phyloP scores from a whole-genome alignment of 2,888 invertebrate genomes.

The Oligia strigilis region DNA sequence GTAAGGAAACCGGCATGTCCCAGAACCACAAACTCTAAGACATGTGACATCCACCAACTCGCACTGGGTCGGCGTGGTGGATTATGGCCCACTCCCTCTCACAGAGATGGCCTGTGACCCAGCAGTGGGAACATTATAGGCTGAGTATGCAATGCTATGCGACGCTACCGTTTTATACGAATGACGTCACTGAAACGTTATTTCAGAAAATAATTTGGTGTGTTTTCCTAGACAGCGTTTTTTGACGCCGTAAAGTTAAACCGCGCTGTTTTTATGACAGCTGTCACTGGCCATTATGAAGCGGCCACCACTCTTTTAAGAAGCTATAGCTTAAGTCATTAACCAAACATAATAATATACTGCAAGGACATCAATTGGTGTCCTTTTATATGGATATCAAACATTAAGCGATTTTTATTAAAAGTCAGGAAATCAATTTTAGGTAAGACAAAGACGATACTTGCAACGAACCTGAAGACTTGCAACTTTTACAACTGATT shows the following conservation, averaged over 20 bases:
- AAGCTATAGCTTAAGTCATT: background rate
- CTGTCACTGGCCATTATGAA: background rate
- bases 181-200: background rate
- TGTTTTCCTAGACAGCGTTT: background rate
- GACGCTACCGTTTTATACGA: too few species aligned
- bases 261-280: background rate
- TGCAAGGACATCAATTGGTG: background rate
- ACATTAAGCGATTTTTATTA: slow-evolving; percentile 25
- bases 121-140: too few species aligned
- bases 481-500: too few species aligned
- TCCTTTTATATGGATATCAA: background rate
- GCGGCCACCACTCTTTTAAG: background rate
- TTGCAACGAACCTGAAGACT: slow-evolving; percentile 26
- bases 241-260: background rate
- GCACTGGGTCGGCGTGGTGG: too few species aligned
- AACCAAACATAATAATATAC: background rate
- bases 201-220: background rate
- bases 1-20: too few species aligned
- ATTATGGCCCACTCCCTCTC: too few species aligned
- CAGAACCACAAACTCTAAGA: too few species aligned
- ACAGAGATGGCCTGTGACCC: too few species aligned
- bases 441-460: slow-evolving; percentile 32
- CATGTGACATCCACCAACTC: too few species aligned
- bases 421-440: slow-evolving; percentile 17
- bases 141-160: too few species aligned